Percentiles rank a stretch among this genome's conserved stretches.
Conservation (phyloP, 2,113 vertebrate species). For the Climacteris rufus region DNA sequence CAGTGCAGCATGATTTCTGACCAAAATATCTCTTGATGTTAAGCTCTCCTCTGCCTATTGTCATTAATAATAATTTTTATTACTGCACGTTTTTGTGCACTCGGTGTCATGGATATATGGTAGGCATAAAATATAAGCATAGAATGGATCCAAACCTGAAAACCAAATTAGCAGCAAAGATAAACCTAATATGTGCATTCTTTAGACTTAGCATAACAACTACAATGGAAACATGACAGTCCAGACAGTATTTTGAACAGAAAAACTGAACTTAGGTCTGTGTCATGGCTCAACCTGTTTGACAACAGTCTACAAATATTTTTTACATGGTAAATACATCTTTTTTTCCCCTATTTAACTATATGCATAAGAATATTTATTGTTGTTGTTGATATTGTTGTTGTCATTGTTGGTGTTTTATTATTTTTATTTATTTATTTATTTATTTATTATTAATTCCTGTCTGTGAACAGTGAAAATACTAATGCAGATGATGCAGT, state of each 20-base stretch:
- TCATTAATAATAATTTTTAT: neutral
- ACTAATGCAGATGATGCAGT: neutral
- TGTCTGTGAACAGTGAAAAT: neutral
- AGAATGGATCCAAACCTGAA: neutral
- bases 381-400: neutral
- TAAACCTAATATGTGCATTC: neutral
- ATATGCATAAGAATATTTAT: neutral
- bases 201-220: neutral
- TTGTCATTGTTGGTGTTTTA: too few species aligned
- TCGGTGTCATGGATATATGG: neutral
- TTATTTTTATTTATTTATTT: neutral
- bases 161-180: neutral
- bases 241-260: neutral
- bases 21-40: neutral
- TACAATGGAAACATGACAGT: neutral
- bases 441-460: too few species aligned
- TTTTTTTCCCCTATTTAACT: neutral
- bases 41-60: neutral
- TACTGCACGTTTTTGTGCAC: neutral
- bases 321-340: neutral
- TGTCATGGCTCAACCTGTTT: neutral
- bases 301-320: neutral
- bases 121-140: neutral
- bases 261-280: neutral
- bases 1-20: neutral